phyloP scores from a whole-genome alignment of 2,888 invertebrate species.

The Xestobium rufovillosum region DNA sequence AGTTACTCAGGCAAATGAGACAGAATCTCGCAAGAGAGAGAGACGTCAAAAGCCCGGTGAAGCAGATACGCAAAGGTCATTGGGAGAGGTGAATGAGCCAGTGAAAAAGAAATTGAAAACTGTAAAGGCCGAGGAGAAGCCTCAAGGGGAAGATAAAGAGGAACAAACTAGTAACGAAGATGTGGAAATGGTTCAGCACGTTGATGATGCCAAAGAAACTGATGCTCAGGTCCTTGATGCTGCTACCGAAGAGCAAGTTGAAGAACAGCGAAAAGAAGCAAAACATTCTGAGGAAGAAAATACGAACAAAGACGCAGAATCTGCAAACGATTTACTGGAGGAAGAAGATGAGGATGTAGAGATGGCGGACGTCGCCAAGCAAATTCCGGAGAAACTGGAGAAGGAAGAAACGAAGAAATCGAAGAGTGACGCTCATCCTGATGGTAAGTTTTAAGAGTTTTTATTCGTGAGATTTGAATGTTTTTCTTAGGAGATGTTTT shows the following conservation, averaged over 20 bases:
- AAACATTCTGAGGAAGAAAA: constrained; percentile 58
- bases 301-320: constrained; percentile 50
- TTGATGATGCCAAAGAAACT: constrained; percentile 67
- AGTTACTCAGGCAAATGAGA: constrained; percentile 33
- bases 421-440: constrained; percentile 41
- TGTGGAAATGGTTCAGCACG: constrained; percentile 67
- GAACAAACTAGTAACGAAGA: constrained; percentile 46
- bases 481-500: constrained; percentile 33
- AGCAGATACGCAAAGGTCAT: constrained; percentile 64
- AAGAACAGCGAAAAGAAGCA: constrained; percentile 48
- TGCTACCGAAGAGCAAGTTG: constrained; percentile 77
- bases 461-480: background rate
- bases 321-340: constrained; percentile 45
- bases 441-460: constrained; percentile 27
- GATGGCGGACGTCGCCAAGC: constrained; percentile 32
- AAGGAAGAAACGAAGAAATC: constrained; percentile 44
- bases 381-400: constrained; percentile 46
- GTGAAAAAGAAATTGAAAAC: constrained; percentile 56
- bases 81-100: constrained; percentile 58
- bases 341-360: constrained; percentile 33
- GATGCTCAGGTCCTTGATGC: constrained; percentile 68
- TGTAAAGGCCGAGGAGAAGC: constrained; percentile 42
- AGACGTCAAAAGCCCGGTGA: constrained; percentile 56
- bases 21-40: constrained; percentile 28
- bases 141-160: constrained; percentile 39